phyloP scores from a whole-genome alignment of 2,888 invertebrate genomes.

The Amblyteles armatorius region DNA sequence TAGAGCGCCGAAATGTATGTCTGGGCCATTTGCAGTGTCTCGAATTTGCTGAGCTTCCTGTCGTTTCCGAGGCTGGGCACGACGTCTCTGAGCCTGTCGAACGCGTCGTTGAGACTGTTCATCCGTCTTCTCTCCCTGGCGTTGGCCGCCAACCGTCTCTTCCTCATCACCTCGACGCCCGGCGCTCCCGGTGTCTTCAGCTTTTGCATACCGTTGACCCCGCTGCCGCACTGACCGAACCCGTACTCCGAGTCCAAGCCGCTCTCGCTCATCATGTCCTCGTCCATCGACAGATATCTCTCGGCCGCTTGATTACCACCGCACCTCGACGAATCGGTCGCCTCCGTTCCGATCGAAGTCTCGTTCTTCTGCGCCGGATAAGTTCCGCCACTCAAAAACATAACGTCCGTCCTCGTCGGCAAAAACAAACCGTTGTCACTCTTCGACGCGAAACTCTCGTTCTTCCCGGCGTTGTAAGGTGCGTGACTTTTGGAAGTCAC shows the following conservation, averaged over 20 bases:
- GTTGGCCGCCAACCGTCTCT: constrained; percentile 89
- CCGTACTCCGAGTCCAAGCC: constrained; percentile 59
- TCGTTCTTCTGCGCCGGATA: constrained; percentile 71
- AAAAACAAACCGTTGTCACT: constrained; percentile 67
- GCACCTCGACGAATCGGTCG: constrained; percentile 67
- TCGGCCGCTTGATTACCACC: constrained; percentile 31
- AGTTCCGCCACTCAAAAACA: constrained; percentile 70
- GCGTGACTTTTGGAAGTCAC: constrained; percentile 63
- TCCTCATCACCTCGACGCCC: constrained; percentile 86
- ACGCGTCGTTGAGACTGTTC: constrained; percentile 91
- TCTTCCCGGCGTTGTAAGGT: constrained; percentile 69
- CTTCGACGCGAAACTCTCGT: constrained; percentile 67
- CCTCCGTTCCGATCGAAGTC: constrained; percentile 29
- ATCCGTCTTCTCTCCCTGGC: constrained; percentile 90
- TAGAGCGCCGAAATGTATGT: constrained; percentile 90
- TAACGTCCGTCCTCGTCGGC: constrained; percentile 68
- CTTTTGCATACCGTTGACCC: constrained; percentile 70
- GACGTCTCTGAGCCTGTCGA: constrained; percentile 89
- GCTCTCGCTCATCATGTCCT: constrained; percentile 60
- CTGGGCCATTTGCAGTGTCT: constrained; percentile 92
- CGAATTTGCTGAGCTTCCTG: constrained; percentile 90
- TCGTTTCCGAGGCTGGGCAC: constrained; percentile 90
- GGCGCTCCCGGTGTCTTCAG: constrained; percentile 76
- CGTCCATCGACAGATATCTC: constrained; percentile 59
- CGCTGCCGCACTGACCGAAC: constrained; percentile 7